Conservation (phyloP, 2,888 invertebrate species). For the Meloe dianella region DNA sequence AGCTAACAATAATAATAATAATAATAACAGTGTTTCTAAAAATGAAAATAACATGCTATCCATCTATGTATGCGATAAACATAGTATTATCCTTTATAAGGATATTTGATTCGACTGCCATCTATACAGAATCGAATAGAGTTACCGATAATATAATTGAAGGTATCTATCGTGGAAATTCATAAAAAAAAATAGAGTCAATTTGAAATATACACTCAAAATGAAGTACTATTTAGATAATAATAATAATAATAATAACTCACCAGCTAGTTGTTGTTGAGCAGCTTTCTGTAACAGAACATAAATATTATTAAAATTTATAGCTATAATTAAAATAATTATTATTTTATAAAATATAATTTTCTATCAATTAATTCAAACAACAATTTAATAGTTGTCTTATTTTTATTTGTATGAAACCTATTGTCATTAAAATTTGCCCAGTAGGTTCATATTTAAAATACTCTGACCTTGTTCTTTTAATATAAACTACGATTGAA, state of each 20-base stretch:
- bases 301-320: conserved; percentile 18
- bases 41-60: neutral
- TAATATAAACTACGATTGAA: neutral
- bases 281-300: conserved; percentile 45
- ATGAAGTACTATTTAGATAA: neutral
- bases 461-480: conserved; percentile 4
- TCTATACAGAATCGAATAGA: neutral
- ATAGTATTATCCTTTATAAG: neutral
- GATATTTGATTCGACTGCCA: neutral
- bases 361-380: neutral
- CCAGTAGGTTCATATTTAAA: neutral
- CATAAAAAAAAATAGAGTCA: neutral
- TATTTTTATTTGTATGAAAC: neutral
- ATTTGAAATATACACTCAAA: neutral
- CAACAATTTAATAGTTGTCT: neutral
- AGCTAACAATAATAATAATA: neutral
- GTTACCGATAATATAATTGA: neutral
- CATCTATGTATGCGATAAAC: no score
- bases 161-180: neutral
- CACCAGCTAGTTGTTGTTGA: conserved; percentile 45
- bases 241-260: conserved; percentile 24
- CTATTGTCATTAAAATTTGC: neutral
- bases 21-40: neutral
- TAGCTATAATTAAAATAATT: neutral
- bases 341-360: neutral